Conservation (phyloP, 2,888 invertebrate species). For the Drymonia ruficornis region DNA sequence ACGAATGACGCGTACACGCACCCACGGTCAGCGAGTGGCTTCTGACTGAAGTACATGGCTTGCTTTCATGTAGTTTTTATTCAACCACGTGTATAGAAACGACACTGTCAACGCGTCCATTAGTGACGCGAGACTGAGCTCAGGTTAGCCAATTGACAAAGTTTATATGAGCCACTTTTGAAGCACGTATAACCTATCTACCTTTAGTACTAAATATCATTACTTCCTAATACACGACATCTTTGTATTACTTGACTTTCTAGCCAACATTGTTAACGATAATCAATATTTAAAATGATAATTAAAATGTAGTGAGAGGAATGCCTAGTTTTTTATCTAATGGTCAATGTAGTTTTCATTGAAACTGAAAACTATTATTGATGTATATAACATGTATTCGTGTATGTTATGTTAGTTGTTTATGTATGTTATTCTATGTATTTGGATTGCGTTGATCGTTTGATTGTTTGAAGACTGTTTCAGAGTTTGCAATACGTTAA, state of each 20-base stretch:
- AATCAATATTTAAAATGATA: slow-evolving; percentile 1
- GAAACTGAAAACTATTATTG: slow-evolving; percentile 70
- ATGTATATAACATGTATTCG: slow-evolving; percentile 31
- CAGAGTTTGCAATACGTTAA: slow-evolving; percentile 39
- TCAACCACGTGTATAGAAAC: too few species aligned
- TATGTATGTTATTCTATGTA: slow-evolving; percentile 28
- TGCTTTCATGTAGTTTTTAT: too few species aligned
- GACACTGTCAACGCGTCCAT: too few species aligned
- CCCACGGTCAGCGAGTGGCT: too few species aligned
- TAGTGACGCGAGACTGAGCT: too few species aligned
- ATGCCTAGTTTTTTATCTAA: slow-evolving; percentile 39
- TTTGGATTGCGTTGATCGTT: slow-evolving; percentile 33
- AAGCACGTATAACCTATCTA: too few species aligned
- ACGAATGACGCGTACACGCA: too few species aligned
- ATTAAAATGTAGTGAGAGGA: slow-evolving; percentile 2
- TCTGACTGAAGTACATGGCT: too few species aligned
- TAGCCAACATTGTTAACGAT: neutral
- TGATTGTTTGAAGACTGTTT: slow-evolving; percentile 55
- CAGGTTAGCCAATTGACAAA: too few species aligned
- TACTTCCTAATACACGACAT: too few species aligned
- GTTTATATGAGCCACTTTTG: too few species aligned
- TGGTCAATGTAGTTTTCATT: slow-evolving; percentile 73
- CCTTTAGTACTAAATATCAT: too few species aligned
- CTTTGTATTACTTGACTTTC: neutral
- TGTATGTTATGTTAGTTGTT: slow-evolving; percentile 37